Percentiles rank a stretch among this genome's conserved stretches.
These are phyloP conservation scores for Oryzias woworae DNA, from an alignment of 2,113 vertebrate species.

Conservation along the genomic window DNA sequence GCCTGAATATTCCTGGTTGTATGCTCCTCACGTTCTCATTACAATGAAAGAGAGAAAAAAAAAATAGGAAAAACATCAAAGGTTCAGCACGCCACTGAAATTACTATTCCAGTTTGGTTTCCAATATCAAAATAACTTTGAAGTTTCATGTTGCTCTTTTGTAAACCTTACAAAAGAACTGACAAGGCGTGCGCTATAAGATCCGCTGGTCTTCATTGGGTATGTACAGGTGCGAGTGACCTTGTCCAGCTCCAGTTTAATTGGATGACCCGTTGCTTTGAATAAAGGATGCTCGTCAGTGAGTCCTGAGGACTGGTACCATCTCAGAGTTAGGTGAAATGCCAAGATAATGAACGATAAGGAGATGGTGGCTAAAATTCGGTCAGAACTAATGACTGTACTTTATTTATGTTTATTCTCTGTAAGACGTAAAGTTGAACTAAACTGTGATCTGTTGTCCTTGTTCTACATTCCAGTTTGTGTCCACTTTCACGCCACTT, in stretches of 20 bases:
- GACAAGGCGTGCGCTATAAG: conserved; percentile 42
- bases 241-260: conserved; percentile 64
- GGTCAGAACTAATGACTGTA: conserved; percentile 26
- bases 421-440: no score
- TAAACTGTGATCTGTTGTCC: conserved; percentile 4
- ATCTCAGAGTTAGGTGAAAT: conserved; percentile 55
- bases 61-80: conserved; percentile 71
- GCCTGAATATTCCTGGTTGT: conserved; percentile 33
- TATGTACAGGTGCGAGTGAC: conserved; percentile 64
- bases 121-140: conserved; percentile 74
- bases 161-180: conserved; percentile 62
- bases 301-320: conserved; percentile 45
- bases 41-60: conserved; percentile 41
- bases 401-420: no score
- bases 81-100: conserved; percentile 57
- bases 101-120: conserved; percentile 65
- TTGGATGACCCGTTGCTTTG: conserved; percentile 62
- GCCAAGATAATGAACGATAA: conserved; percentile 63
- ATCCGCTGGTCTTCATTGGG: conserved; percentile 51
- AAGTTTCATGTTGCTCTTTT: conserved; percentile 68
- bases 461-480: conserved; percentile 2
- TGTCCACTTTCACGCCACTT: conserved; percentile 34
- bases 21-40: conserved; percentile 54
- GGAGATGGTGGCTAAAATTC: conserved; percentile 25
- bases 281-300: conserved; percentile 50